Evolutionary conservation across 2,113 vertebrate species (phyloP).

Genomic region (Lycaon pictus): DNA sequence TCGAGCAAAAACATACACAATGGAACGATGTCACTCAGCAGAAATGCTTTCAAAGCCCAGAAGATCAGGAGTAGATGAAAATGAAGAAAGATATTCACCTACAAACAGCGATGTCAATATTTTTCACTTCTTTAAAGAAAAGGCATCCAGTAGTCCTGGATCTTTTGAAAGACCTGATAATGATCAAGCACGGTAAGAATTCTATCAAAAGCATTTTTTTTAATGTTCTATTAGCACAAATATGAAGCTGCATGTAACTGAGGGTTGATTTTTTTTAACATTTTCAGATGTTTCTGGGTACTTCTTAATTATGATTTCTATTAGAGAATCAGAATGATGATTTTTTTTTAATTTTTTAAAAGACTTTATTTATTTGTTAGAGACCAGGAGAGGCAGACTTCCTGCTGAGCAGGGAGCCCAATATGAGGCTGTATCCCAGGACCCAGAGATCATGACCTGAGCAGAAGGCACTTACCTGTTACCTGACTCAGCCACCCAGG

Average conservation of each 20-base stretch:
- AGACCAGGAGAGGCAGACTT: no score
- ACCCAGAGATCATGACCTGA: no score
- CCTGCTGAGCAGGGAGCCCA: no score
- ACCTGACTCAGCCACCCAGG: no score
- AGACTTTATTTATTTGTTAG: no score
- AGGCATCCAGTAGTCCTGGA: conserved; percentile 77
- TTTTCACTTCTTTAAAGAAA: conserved; percentile 89
- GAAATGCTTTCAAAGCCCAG: conserved; percentile 89
- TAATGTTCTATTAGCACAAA: conserved; percentile 17
- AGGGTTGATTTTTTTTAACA: not conserved
- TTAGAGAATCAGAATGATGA: not conserved
- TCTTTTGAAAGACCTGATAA: conserved; percentile 89
- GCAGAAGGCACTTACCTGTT: no score
- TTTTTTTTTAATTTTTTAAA: not conserved
- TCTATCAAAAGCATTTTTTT: conserved; percentile 42
- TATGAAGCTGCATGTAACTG: not conserved
- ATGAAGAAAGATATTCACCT: conserved; percentile 83
- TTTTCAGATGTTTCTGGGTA: not conserved
- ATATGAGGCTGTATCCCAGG: no score
- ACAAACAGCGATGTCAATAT: conserved; percentile 83
- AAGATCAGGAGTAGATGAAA: conserved; percentile 78
- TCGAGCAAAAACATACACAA: conserved; percentile 70
- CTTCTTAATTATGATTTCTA: not conserved
- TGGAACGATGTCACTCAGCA: conserved; percentile 93
- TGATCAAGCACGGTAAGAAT: conserved; percentile 90